These are phyloP conservation scores for Slavum lentiscoides DNA, from an alignment of 2,888 invertebrate genomes.

Conservation along the genomic window DNA sequence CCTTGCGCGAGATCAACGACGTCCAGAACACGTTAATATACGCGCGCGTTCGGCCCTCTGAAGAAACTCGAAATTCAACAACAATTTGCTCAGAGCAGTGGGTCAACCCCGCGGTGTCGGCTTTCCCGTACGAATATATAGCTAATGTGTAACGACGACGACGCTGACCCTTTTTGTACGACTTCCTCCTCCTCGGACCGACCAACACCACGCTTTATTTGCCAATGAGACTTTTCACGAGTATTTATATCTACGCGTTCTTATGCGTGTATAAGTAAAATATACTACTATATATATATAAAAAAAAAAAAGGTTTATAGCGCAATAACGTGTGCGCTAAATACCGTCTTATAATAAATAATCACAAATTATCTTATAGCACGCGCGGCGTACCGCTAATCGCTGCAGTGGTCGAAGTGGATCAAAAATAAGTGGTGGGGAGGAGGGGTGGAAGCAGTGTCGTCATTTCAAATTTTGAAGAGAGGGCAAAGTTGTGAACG, in stretches of 20 bases:
- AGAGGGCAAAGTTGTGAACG: too few relatives aligned
- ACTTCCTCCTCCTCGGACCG: not conserved
- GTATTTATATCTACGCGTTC: not conserved
- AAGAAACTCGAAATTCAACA: not conserved
- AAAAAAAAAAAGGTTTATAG: too few relatives aligned
- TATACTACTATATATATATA: too few relatives aligned
- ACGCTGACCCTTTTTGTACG: conserved; percentile 13
- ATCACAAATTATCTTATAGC: too few relatives aligned
- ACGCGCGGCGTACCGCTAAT: too few relatives aligned
- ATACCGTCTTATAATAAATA: too few relatives aligned
- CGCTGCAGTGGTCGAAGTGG: too few relatives aligned
- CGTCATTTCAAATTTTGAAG: too few relatives aligned
- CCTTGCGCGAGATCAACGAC: not conserved
- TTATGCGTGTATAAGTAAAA: not conserved
- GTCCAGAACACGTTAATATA: not conserved
- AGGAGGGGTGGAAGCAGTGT: too few relatives aligned
- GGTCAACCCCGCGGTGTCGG: not conserved
- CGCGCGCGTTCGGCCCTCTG: not conserved
- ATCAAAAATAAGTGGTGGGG: too few relatives aligned
- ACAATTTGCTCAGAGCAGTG: not conserved
- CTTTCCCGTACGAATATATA: not conserved
- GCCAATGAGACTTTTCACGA: not conserved
- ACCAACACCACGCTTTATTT: too few relatives aligned
- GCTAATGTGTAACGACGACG: not conserved
- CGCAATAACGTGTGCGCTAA: too few relatives aligned